These are phyloP conservation scores for Aspidoscelis tigris DNA, from an alignment of 2,113 vertebrate species.

Conservation along the genomic window DNA sequence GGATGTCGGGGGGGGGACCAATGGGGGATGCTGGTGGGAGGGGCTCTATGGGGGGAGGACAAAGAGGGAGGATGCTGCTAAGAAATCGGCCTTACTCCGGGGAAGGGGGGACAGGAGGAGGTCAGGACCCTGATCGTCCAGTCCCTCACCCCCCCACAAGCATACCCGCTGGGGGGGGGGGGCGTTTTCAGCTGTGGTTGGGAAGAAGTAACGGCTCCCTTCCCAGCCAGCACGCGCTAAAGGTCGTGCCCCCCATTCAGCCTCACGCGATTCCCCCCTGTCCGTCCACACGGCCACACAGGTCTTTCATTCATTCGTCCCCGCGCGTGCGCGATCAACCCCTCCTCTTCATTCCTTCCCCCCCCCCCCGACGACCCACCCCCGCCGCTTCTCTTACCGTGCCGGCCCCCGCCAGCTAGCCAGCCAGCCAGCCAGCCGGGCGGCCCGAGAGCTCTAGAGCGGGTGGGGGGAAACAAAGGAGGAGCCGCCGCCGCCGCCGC, in stretches of 20 bases:
- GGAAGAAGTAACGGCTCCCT: background rate
- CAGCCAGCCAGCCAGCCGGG: constrained; percentile 45
- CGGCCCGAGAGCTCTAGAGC: constrained; percentile 70
- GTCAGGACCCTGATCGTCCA: too few species aligned
- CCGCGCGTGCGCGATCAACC: constrained; percentile 10
- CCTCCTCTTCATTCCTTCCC: constrained; percentile 15
- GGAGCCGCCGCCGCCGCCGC: constrained; percentile 72
- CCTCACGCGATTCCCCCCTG: constrained; percentile 44
- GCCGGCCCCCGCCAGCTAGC: constrained; percentile 46
- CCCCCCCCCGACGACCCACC: background rate
- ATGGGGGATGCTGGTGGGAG: background rate
- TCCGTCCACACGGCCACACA: background rate
- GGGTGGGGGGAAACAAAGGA: constrained; percentile 51
- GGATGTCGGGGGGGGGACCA: background rate
- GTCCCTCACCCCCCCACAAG: background rate
- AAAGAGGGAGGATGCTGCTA: background rate
- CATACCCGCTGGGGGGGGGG: background rate
- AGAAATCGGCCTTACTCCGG: too few species aligned
- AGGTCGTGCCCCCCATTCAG: constrained; percentile 31
- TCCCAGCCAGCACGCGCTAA: constrained; percentile 55
- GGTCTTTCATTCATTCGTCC: background rate
- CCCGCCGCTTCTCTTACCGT: constrained; percentile 29
- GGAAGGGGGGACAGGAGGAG: too few species aligned
- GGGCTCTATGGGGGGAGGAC: background rate
- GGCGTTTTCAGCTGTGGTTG: background rate